A percentile compares a stretch with the other conserved stretches of the same genome.
These are phyloP conservation scores for Eulemur coronatus DNA, from an alignment of 2,797 vertebrate species.

Conservation along the genomic window DNA sequence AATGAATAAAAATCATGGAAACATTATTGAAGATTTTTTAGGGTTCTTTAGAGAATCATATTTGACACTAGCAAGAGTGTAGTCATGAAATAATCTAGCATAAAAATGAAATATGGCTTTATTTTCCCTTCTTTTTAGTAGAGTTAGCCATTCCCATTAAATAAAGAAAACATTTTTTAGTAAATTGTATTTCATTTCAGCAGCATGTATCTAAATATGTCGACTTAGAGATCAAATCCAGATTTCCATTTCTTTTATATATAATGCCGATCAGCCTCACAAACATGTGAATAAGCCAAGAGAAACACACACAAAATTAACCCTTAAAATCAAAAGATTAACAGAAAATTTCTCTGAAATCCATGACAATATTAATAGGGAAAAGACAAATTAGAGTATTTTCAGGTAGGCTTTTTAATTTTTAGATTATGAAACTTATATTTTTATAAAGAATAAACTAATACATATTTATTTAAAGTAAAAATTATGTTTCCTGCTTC, in stretches of 20 bases:
- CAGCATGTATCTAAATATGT: not conserved
- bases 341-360: not conserved
- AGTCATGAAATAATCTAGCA: not conserved
- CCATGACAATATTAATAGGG: not conserved
- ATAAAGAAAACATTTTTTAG: not conserved
- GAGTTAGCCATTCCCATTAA: not conserved
- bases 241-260: not conserved
- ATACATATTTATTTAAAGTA: not conserved
- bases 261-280: not conserved
- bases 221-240: not conserved
- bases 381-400: not conserved
- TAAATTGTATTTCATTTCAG: conserved; percentile 4
- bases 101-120: conserved; percentile 30
- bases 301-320: not conserved
- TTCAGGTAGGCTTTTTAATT: not conserved
- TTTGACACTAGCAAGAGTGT: not conserved
- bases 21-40: not conserved
- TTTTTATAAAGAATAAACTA: not conserved
- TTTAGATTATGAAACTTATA: not conserved
- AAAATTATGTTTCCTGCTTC: not conserved
- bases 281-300: not conserved
- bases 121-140: conserved; percentile 24
- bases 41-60: conserved; percentile 22
- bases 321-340: not conserved
- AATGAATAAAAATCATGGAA: not conserved